Base-by-base conservation (phyloP, 64 coral and sea anemone genomes). In the Montipora sp. region DNA sequence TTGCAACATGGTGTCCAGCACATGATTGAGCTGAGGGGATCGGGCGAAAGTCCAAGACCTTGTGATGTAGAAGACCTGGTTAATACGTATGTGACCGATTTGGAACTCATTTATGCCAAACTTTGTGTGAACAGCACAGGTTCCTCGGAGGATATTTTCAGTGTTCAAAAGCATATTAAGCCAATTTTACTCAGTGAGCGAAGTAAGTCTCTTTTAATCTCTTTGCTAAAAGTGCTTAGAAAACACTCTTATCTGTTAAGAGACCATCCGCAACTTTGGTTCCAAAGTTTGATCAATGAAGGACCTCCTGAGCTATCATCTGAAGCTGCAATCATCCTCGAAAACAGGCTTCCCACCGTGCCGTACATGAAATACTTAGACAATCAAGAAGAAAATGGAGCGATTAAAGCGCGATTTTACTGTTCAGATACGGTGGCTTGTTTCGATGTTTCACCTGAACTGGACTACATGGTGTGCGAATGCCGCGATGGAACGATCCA, bases 401-500 rank as follows among this genome's bases (percentile, higher is more conserved):
- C 19, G 12, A 45, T 47, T 10, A 7, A 72, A 71, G 82, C 61
- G 8, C 14, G 82, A 71, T 84, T 84, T 36, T 84, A 70, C 18
- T 84, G 82, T 84, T 84, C 82, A 48, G 82, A 50, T 49, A 71
- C 16, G 3, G 53, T 84, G 1, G 63, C 65, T 0, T 71, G 82
- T 50, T 84, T 84, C 3, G 82, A 84, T 51, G 61, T 84, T 50
- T 84, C 82, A 84, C 82, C 61, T 11, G 19, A 72, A 71, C 8
- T 71, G 82, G 82, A 84, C 8, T 49, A 71, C 45, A 71, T 84
- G 44, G 82, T 84, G 2, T 84, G 82, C 5, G 82, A 84, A 18
- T 84, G 82, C 27, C 61, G 46, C 22, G 63, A 71, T 14, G 82
- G 15, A 84, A 84, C 82, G 50, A n/a, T 84, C 49, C 82, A 84